Base-by-base conservation (phyloP, 2,888 invertebrate species). In the Drosophila subsilvestris region DNA sequence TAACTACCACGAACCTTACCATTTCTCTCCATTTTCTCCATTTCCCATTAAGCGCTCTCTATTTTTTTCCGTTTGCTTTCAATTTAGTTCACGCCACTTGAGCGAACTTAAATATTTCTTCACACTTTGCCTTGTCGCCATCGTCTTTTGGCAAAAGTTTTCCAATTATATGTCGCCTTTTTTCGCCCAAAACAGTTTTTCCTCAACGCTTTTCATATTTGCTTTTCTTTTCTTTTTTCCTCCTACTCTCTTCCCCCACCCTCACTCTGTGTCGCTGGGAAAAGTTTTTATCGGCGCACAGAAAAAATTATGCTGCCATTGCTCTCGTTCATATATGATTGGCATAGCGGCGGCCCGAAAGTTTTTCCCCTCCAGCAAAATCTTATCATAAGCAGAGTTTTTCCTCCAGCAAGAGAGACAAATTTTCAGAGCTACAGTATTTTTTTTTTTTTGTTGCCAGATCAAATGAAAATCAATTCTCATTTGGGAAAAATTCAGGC, bases 151-250 rank as follows among this genome's bases (percentile, higher is more conserved):
- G 50, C 29, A n/a, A 80, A 85, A 85, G 83, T 87, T 85, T 85
- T 85, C 80, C 79, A 87, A 87, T 87, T 85, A 85, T 85, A 74
- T 85, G 86, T 80, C 82, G 66, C 65, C 63, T 57, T 55, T 53
- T 54, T 73, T 54, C 45, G 60, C 47, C 61, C 67, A 18, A 56
- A 70, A 69, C 37, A 7, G 37, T 37, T 69, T 79, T 68, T 65
- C 67, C 67, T 47, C 29, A 47, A 58, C 59, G 68, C 55, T 53
- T 68, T 78, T 61, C 72, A 54, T 65, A 63, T 75, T 73, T 69
- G 67, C 60, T 54, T 51, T 57, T 62, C 45, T 59, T 53, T 48
- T 62, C 53, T 44, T 53, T 25, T 69, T 51, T 7, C 18, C 18
- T 25, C 51, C 42, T 25, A 45, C 49, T 22, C 45, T 49, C 51